Evolutionary conservation across 2,797 vertebrate genomes (phyloP).

Genomic region (Novumbra hubbsi): DNA sequence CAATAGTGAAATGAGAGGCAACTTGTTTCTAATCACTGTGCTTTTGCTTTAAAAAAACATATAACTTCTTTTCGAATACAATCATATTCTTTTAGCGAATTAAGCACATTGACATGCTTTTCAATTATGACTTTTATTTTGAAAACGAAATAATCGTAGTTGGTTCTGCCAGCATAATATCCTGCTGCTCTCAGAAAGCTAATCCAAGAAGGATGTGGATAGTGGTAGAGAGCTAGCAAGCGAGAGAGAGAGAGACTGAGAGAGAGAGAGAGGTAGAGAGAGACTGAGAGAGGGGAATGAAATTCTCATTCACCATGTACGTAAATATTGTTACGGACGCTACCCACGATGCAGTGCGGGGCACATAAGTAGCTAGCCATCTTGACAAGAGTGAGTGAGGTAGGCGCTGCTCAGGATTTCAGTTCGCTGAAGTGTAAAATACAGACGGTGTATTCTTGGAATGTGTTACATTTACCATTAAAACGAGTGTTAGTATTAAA

Average conservation of each 20-base stretch:
- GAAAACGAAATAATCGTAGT: too few relatives aligned
- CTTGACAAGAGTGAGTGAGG: constrained; percentile 74
- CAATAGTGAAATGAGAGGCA: too few relatives aligned
- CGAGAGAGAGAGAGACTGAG: constrained; percentile 6
- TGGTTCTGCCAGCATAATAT: too few relatives aligned
- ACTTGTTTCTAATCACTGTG: too few relatives aligned
- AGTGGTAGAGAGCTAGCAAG: too few relatives aligned
- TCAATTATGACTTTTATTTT: too few relatives aligned
- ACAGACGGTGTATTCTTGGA: constrained; percentile 9
- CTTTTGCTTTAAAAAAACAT: too few relatives aligned
- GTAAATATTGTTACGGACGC: constrained; percentile 54
- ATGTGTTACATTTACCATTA: constrained; percentile 8
- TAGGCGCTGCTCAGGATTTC: constrained; percentile 51
- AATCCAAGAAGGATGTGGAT: too few relatives aligned
- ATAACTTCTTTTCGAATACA: too few relatives aligned
- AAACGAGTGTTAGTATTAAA: constrained; percentile 24
- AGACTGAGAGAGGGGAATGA: constrained; percentile 9
- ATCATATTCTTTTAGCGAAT: too few relatives aligned
- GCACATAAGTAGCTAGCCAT: constrained; percentile 76
- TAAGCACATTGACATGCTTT: too few relatives aligned
- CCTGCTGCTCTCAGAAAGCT: too few relatives aligned
- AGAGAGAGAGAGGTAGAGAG: background rate
- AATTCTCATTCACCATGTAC: constrained; percentile 53
- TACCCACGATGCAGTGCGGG: constrained; percentile 63
- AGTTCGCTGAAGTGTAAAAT: constrained; percentile 48